These are phyloP conservation scores for Cryptus armator DNA, from an alignment of 2,888 invertebrate species.

Conservation along the genomic window DNA sequence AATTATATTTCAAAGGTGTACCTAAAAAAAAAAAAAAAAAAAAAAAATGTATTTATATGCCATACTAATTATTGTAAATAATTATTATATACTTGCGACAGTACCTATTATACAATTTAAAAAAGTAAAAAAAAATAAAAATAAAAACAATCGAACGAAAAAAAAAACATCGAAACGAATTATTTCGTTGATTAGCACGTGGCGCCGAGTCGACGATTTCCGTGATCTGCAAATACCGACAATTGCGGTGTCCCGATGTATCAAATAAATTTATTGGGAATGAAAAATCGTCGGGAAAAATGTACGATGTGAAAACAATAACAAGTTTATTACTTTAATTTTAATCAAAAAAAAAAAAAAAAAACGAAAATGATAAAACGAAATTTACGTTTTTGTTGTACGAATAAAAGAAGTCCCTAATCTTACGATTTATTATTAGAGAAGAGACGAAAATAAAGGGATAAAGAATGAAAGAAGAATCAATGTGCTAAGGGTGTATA, in stretches of 20 bases:
- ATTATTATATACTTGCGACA: constrained; percentile 60
- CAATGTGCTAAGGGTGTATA: constrained; percentile 66
- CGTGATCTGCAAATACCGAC: too few relatives aligned
- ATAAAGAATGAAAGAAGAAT: constrained; percentile 53
- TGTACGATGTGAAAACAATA: constrained; percentile 37
- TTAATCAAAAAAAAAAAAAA: constrained; percentile 23
- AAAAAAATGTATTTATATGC: constrained; percentile 79
- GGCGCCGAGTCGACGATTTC: not conserved
- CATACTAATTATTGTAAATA: constrained; percentile 81
- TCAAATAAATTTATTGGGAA: not conserved
- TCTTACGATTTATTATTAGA: too few relatives aligned
- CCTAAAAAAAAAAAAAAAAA: constrained; percentile 62
- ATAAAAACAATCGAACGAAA: not conserved
- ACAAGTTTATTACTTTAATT: constrained; percentile 58
- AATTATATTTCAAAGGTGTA: constrained; percentile 75
- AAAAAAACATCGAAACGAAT: not conserved
- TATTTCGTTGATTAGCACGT: constrained; percentile 4
- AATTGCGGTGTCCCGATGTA: not conserved
- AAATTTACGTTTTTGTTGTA: not conserved
- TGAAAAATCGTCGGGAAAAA: not conserved
- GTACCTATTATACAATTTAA: constrained; percentile 69
- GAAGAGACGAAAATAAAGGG: not conserved
- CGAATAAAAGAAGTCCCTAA: not conserved
- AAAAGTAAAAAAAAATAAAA: constrained; percentile 32
- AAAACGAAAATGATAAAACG: not conserved